Conservation (phyloP, 2,113 vertebrate genomes). For the Pseudorectes ferrugineus region DNA sequence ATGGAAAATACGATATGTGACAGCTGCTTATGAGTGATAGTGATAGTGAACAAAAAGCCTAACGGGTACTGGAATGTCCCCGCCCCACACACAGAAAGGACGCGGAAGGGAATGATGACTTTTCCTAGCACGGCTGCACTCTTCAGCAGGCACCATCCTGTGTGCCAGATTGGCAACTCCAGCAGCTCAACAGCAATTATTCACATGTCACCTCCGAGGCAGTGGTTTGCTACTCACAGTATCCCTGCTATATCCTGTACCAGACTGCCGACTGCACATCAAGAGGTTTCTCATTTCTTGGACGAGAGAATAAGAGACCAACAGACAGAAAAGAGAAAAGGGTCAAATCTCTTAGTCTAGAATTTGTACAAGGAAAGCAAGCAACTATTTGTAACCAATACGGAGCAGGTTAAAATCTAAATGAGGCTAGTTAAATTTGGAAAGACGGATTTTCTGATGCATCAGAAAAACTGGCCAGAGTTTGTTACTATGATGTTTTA, state of each 20-base stretch:
- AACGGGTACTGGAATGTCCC: neutral
- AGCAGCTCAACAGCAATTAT: neutral
- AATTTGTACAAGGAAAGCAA: neutral
- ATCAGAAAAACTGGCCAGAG: neutral
- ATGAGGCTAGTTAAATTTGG: neutral
- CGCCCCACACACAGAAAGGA: neutral
- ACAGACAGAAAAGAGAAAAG: neutral
- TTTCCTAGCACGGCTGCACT: neutral
- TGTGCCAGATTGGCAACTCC: slow-evolving; percentile 36
- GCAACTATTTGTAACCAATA: neutral
- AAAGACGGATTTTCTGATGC: neutral
- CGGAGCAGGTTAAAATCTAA: neutral
- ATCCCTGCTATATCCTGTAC: neutral
- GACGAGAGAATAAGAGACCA: neutral
- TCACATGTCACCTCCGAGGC: neutral
- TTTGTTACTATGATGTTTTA: neutral
- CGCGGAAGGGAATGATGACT: neutral
- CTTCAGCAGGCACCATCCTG: neutral
- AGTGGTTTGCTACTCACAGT: neutral
- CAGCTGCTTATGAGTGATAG: slow-evolving; percentile 26
- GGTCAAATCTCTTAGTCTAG: neutral
- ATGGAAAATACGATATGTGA: neutral
- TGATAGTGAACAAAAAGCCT: slow-evolving; percentile 24
- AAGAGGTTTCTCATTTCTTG: neutral
- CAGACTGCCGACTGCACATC: neutral